A percentile compares a stretch with the other conserved stretches of the same genome.
Evolutionary conservation across 2,113 vertebrate genomes (phyloP).

Genomic region (Lophura nycthemera): DNA sequence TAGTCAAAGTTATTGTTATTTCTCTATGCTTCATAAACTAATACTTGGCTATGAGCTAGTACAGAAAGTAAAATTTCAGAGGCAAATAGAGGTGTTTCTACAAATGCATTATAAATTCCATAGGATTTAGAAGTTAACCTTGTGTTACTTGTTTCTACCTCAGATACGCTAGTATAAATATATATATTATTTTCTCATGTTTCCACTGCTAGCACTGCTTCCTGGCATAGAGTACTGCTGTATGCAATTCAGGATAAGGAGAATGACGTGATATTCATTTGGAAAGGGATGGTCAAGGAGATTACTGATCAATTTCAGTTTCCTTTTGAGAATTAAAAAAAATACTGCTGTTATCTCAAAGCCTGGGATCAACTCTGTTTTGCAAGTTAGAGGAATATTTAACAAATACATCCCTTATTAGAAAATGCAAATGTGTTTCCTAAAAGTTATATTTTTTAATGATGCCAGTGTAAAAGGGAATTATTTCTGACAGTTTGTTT

Average conservation of each 20-base stretch:
- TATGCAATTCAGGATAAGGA: neutral
- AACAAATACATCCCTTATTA: neutral
- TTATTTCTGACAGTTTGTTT: slow-evolving; percentile 22
- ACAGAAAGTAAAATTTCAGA: neutral
- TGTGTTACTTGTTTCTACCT: neutral
- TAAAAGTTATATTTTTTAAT: neutral
- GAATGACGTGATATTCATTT: neutral
- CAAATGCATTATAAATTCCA: neutral
- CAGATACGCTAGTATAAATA: neutral
- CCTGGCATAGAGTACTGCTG: neutral
- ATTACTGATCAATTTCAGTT: neutral
- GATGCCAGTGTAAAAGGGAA: slow-evolving; percentile 4
- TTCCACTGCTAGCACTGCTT: neutral
- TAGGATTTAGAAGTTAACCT: neutral
- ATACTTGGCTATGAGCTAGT: neutral
- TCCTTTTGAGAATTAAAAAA: neutral
- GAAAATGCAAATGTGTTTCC: neutral
- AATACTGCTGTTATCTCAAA: neutral
- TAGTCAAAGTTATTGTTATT: neutral
- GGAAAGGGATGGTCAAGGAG: neutral
- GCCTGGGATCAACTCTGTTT: neutral
- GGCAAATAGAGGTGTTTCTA: neutral
- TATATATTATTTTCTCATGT: neutral
- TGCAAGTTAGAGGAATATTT: neutral
- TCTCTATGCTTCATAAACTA: neutral